phyloP scores from a whole-genome alignment of 2,797 vertebrate species.

The Selene dorsalis region DNA sequence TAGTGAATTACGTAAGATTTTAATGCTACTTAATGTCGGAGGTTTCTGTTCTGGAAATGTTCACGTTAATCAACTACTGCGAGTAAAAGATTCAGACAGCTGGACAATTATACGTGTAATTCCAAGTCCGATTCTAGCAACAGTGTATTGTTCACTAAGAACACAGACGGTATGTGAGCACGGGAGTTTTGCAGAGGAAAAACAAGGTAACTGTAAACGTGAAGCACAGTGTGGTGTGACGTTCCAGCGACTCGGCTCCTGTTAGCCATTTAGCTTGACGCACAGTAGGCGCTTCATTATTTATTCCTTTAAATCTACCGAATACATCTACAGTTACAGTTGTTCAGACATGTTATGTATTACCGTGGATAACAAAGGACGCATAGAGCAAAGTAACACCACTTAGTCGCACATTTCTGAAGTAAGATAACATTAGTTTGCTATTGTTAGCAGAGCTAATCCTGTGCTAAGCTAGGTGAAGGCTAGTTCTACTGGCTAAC shows the following conservation, averaged over 20 bases:
- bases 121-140: not conserved
- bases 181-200: fast-evolving
- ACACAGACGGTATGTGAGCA: fast-evolving
- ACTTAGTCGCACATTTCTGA: not conserved
- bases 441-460: slow-evolving; percentile 57
- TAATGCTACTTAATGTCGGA: too few species aligned
- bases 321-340: fast-evolving
- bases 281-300: not conserved
- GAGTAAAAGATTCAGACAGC: not conserved
- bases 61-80: slow-evolving; percentile 11
- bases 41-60: not conserved
- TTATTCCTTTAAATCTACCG: fast-evolving
- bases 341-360: fast-evolving
- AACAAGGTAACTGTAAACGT: not conserved
- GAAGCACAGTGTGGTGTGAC: slow-evolving; percentile 17
- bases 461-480: slow-evolving; percentile 53
- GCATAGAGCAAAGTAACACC: not conserved
- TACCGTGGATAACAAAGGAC: fast-evolving
- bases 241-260: slow-evolving; percentile 12
- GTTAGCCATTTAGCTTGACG: slow-evolving; percentile 44
- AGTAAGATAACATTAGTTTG: not conserved
- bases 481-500: slow-evolving; percentile 45
- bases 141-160: fast-evolving
- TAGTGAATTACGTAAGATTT: not conserved
- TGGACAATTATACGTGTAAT: fast-evolving